Conservation (phyloP, 1,140 invertebrate genomes). For the Papilio machaon region DNA sequence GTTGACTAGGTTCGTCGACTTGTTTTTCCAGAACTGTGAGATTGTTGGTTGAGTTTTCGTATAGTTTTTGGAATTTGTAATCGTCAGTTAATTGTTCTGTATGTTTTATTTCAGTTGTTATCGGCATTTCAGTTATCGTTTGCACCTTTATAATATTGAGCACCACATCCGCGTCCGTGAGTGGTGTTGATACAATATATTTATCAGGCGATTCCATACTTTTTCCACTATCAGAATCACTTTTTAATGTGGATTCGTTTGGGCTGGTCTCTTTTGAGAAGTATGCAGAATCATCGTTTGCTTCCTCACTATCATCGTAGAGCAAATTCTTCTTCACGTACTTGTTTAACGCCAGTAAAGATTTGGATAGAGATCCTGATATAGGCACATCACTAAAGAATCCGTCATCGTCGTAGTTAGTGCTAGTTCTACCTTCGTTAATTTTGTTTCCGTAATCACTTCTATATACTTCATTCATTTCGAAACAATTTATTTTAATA, state of each 20-base stretch:
- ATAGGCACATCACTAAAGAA: slow-evolving; percentile 65
- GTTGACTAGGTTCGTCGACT: not conserved
- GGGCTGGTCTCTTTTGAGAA: slow-evolving; percentile 75
- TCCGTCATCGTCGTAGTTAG: slow-evolving; percentile 59
- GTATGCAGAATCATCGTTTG: slow-evolving; percentile 62
- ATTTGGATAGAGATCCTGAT: slow-evolving; percentile 69
- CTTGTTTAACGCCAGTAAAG: slow-evolving; percentile 67
- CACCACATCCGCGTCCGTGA: slow-evolving; percentile 18
- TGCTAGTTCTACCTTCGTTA: slow-evolving; percentile 40
- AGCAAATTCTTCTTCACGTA: slow-evolving; percentile 75
- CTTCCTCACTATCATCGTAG: slow-evolving; percentile 62
- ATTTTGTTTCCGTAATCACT: slow-evolving; percentile 40
- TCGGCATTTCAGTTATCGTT: slow-evolving; percentile 23
- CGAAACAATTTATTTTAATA: slow-evolving; percentile 47
- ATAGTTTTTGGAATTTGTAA: slow-evolving; percentile 65
- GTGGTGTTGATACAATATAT: slow-evolving; percentile 32
- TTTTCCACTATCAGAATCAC: slow-evolving; percentile 66
- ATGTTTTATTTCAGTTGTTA: slow-evolving; percentile 40
- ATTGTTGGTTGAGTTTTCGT: slow-evolving; percentile 48
- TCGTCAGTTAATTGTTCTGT: slow-evolving; percentile 68
- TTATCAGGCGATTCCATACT: slow-evolving; percentile 56
- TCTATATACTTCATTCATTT: slow-evolving; percentile 55
- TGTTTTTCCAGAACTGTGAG: slow-evolving; percentile 1
- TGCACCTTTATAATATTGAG: slow-evolving; percentile 31
- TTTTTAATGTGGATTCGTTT: slow-evolving; percentile 66